A percentile compares a stretch with the other conserved stretches of the same genome.
These are phyloP conservation scores for Helicoverpa zea DNA, from an alignment of 1,140 invertebrate species.

Conservation along the genomic window DNA sequence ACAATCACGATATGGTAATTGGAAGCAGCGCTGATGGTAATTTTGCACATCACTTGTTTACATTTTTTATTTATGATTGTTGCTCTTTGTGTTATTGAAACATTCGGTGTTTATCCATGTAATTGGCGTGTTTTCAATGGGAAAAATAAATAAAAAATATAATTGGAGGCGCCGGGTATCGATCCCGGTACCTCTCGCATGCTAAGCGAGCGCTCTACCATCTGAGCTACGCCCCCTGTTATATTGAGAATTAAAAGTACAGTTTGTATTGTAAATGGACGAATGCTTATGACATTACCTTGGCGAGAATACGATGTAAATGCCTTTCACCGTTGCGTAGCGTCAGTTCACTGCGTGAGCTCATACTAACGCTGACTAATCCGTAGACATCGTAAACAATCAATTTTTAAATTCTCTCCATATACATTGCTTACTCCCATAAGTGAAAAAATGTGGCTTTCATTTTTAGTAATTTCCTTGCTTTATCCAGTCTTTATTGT, in stretches of 20 bases:
- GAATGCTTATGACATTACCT: not conserved
- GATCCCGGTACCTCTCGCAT: conserved; percentile 94
- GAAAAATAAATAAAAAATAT: not conserved
- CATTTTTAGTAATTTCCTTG: not conserved
- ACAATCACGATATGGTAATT: conserved; percentile 37
- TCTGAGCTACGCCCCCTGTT: conserved; percentile 92
- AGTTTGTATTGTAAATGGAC: not conserved
- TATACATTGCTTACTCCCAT: not conserved
- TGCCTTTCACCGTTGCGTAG: not conserved
- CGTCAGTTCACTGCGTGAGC: not conserved
- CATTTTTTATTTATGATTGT: conserved; percentile 22
- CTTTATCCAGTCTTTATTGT: conserved; percentile 30
- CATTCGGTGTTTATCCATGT: not conserved
- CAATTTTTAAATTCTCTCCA: not conserved
- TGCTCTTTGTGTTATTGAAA: conserved; percentile 30
- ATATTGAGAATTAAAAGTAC: not conserved
- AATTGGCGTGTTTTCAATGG: not conserved
- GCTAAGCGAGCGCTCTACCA: conserved; percentile 95
- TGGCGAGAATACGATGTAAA: not conserved
- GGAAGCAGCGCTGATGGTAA: conserved; percentile 28
- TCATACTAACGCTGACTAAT: not conserved
- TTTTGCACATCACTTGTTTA: conserved; percentile 28
- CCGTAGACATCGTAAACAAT: too few species aligned
- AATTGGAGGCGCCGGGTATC: conserved; percentile 88
- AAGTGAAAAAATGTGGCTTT: too few species aligned